Conservation (phyloP, 2,888 invertebrate species). For the Xylocampa areola region DNA sequence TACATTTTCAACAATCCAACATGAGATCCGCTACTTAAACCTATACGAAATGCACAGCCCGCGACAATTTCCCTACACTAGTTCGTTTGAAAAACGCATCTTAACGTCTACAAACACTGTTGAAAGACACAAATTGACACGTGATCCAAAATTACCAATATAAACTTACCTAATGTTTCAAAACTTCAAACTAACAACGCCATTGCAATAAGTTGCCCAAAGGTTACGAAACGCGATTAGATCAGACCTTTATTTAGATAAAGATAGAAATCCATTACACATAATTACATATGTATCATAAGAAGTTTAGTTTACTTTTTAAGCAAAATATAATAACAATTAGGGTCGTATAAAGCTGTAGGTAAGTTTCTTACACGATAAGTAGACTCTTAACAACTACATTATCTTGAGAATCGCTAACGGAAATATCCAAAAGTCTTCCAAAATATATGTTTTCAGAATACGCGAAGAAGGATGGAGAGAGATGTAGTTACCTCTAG, state of each 20-base stretch:
- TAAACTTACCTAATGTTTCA: constrained; percentile 52
- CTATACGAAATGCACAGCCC: constrained; percentile 85
- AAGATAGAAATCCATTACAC: constrained; percentile 72
- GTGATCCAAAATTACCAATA: constrained; percentile 70
- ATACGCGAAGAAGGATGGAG: constrained; percentile 73
- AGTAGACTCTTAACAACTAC: constrained; percentile 73
- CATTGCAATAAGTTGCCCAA: constrained; percentile 63
- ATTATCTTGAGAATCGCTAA: constrained; percentile 77
- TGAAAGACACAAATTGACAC: constrained; percentile 80
- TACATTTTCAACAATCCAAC: constrained; percentile 60
- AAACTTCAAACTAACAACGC: constrained; percentile 59
- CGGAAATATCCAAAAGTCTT: constrained; percentile 85
- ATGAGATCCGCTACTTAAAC: constrained; percentile 76
- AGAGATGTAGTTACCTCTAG: constrained; percentile 60
- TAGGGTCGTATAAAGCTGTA: constrained; percentile 73
- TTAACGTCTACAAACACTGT: constrained; percentile 71
- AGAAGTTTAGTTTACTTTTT: constrained; percentile 70
- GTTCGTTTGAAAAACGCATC: constrained; percentile 73
- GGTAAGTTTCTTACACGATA: constrained; percentile 69
- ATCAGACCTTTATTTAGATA: constrained; percentile 59
- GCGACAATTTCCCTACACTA: constrained; percentile 80
- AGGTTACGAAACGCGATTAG: constrained; percentile 66
- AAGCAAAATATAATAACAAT: constrained; percentile 74
- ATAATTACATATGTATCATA: constrained; percentile 78
- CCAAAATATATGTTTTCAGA: constrained; percentile 81